Percentiles rank a stretch among this genome's conserved stretches.
These are phyloP conservation scores for Apamea epomidion DNA, from an alignment of 2,888 invertebrate species.

Conservation along the genomic window DNA sequence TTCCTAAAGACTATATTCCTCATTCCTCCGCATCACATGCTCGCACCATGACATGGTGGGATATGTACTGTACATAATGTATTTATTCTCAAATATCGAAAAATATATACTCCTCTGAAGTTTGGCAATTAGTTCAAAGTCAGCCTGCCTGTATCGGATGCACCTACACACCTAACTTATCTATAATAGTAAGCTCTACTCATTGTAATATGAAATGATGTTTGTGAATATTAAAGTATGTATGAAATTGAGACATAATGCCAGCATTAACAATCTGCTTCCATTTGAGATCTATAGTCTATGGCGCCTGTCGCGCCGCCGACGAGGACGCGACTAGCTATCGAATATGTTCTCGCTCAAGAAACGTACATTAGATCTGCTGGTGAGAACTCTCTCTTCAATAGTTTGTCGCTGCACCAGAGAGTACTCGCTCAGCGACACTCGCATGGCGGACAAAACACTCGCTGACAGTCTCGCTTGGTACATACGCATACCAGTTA, in stretches of 20 bases:
- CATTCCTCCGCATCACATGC: background rate
- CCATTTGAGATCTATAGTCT: slow-evolving; percentile 12
- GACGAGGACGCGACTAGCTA: background rate
- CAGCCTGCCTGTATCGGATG: too few relatives aligned
- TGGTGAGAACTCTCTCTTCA: background rate
- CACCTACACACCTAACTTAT: background rate
- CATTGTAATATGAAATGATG: background rate
- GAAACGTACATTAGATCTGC: background rate
- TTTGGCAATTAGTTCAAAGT: background rate
- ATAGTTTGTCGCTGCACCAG: background rate
- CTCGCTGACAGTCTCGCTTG: background rate
- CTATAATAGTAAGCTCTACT: background rate
- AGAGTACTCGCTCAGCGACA: background rate
- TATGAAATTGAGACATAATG: background rate
- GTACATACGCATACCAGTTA: background rate
- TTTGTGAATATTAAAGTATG: background rate
- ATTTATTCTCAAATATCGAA: background rate
- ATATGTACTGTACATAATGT: background rate
- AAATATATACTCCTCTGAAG: background rate
- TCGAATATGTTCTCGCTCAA: background rate
- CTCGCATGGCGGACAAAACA: background rate
- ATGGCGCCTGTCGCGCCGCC: too few relatives aligned
- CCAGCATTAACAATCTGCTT: background rate
- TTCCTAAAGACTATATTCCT: background rate
- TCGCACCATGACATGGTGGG: background rate